A percentile compares a stretch with the other conserved stretches of the same genome.
phyloP scores from a whole-genome alignment of 2,888 invertebrate species.

The Phrixothrix hirtus region DNA sequence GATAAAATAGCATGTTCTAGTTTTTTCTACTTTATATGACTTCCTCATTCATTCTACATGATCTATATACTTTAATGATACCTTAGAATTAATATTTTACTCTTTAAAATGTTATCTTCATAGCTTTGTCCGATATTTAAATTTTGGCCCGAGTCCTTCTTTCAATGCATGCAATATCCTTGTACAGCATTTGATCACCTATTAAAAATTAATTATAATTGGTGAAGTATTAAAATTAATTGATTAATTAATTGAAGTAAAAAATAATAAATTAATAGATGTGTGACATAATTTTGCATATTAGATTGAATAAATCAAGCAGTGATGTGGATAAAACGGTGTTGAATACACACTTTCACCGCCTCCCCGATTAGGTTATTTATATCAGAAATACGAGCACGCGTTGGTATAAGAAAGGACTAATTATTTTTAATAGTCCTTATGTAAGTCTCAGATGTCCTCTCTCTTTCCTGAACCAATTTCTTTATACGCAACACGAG shows the following conservation, averaged over 20 bases:
- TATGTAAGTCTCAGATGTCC: slow-evolving; percentile 40
- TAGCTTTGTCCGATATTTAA: too few relatives aligned
- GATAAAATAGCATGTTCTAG: background rate
- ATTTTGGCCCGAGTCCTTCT: too few relatives aligned
- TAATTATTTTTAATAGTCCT: slow-evolving; percentile 53
- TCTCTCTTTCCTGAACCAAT: slow-evolving; percentile 23
- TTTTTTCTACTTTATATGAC: background rate
- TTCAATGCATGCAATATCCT: too few relatives aligned
- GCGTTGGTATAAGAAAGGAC: slow-evolving; percentile 50
- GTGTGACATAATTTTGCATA: slow-evolving; percentile 13
- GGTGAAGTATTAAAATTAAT: background rate
- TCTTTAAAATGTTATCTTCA: too few relatives aligned
- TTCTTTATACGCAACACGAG: slow-evolving; percentile 14
- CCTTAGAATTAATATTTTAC: background rate
- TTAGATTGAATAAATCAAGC: slow-evolving; percentile 22
- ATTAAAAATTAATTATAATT: too few relatives aligned
- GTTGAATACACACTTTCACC: slow-evolving; percentile 41
- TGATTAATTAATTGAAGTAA: background rate
- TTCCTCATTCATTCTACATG: background rate
- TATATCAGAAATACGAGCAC: slow-evolving; percentile 48
- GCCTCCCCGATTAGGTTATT: slow-evolving; percentile 45
- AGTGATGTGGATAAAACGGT: slow-evolving; percentile 36
- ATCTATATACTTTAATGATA: background rate
- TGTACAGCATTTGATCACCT: background rate
- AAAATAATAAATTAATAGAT: background rate